Conservation (phyloP, 2,797 vertebrate genomes). For the Perodicticus potto region DNA sequence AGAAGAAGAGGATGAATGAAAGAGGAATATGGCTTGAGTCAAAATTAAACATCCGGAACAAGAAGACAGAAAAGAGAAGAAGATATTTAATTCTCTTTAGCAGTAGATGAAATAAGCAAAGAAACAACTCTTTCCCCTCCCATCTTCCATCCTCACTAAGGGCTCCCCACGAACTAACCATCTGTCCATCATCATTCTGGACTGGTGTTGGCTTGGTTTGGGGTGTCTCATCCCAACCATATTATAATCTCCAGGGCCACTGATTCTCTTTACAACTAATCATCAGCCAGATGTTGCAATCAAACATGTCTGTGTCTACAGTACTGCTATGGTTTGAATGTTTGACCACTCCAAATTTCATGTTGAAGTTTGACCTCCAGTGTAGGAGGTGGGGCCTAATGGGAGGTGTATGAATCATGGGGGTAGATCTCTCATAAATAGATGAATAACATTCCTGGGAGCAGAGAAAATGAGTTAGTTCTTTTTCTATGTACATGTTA, state of each 20-base stretch:
- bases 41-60: neutral
- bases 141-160: neutral
- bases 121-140: neutral
- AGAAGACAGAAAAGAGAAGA: neutral
- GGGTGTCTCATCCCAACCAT: neutral
- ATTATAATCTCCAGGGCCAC: neutral
- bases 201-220: neutral
- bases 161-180: neutral
- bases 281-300: neutral
- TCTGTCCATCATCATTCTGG: neutral
- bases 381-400: neutral
- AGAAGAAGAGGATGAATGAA: neutral
- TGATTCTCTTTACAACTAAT: neutral
- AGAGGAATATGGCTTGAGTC: neutral
- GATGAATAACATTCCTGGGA: neutral
- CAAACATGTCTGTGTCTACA: neutral
- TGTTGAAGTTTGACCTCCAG: neutral
- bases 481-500: neutral
- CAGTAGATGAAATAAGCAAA: neutral
- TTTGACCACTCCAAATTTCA: neutral
- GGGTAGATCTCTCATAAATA: neutral
- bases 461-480: neutral
- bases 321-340: neutral
- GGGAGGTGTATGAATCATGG: too few species aligned
- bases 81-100: neutral